Conservation (phyloP, 1,140 invertebrate genomes). For the Sitobion miscanthi region DNA sequence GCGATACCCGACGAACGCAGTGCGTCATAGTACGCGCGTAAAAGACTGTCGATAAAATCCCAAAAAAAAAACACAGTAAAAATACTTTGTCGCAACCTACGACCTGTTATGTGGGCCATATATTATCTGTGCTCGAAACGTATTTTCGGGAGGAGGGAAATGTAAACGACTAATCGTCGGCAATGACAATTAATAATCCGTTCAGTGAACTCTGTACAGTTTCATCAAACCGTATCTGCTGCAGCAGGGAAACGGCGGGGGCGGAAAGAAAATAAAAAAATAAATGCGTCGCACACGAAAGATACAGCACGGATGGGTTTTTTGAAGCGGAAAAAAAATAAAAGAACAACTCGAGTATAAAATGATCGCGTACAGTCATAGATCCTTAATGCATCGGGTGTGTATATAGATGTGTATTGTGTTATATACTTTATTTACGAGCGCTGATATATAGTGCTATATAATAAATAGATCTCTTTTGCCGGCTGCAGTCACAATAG, state of each 20-base stretch:
- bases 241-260: background rate
- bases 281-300: background rate
- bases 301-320: background rate
- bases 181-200: conserved; percentile 33
- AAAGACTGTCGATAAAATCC: background rate
- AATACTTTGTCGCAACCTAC: background rate
- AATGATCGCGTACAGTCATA: conserved; percentile 12
- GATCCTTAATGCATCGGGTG: background rate
- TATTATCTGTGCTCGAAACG: background rate
- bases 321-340: conserved; percentile 52
- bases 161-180: background rate
- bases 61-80: background rate
- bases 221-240: background rate
- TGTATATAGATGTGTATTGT: background rate
- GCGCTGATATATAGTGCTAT: background rate
- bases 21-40: background rate
- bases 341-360: conserved; percentile 50
- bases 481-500: background rate
- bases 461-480: background rate
- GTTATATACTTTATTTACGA: background rate
- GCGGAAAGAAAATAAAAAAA: background rate
- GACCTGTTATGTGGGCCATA: background rate
- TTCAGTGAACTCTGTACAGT: conserved; percentile 31
- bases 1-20: background rate
- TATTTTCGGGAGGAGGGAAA: background rate